A percentile compares a stretch with the other conserved stretches of the same genome.
These are phyloP conservation scores for Busseola fusca DNA, from an alignment of 2,888 invertebrate species.

Conservation along the genomic window DNA sequence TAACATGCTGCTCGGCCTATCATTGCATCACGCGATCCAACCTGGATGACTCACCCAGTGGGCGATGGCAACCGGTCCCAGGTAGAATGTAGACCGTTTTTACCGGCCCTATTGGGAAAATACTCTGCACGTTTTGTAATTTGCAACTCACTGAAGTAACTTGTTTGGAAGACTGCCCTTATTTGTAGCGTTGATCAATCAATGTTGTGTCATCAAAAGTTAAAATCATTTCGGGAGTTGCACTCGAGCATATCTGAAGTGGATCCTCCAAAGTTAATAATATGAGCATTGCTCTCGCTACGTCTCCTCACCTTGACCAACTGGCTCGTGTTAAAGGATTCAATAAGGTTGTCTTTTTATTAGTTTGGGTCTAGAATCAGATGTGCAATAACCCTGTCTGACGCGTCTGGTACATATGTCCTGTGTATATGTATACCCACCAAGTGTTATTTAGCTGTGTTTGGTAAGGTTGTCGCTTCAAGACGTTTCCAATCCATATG, in stretches of 20 bases:
- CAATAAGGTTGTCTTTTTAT: constrained; percentile 7
- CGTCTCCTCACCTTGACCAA: constrained; percentile 21
- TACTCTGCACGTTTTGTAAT: constrained; percentile 51
- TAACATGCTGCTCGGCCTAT: constrained; percentile 53
- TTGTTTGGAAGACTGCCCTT: constrained; percentile 35
- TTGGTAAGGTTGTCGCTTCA: constrained; percentile 26
- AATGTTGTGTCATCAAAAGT: constrained; percentile 27
- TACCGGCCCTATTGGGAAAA: constrained; percentile 56
- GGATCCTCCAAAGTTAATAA: constrained; percentile 11
- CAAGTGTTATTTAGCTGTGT: constrained; percentile 7
- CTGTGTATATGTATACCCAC: background rate
- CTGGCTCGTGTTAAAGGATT: constrained; percentile 6
- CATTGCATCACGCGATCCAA: constrained; percentile 65
- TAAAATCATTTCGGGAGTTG: background rate
- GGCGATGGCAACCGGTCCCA: constrained; percentile 65
- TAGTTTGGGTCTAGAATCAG: background rate
- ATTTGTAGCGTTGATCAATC: constrained; percentile 42
- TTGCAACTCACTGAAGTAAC: constrained; percentile 36
- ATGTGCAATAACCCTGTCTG: constrained; percentile 9
- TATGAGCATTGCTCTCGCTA: background rate
- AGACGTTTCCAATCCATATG: constrained; percentile 27
- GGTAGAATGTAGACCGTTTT: constrained; percentile 47
- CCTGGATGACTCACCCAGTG: constrained; percentile 68
- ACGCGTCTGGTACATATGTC: background rate
- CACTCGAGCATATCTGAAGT: constrained; percentile 1